Conservation (phyloP, 2,113 vertebrate genomes). For the Campylorhamphus procurvoides region DNA sequence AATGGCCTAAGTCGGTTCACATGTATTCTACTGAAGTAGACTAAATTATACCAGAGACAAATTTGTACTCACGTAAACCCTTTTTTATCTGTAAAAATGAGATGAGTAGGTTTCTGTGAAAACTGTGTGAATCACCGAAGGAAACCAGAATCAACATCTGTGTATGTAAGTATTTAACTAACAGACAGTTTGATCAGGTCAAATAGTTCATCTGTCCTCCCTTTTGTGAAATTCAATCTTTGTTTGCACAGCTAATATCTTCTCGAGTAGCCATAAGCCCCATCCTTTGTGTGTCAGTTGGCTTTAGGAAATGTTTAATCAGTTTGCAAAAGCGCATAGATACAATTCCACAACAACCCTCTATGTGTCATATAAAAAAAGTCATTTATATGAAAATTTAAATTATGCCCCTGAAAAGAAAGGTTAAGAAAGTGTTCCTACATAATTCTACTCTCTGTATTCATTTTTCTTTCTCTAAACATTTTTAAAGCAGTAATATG, state of each 20-base stretch:
- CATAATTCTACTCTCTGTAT: background rate
- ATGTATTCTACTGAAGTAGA: background rate
- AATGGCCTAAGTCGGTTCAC: background rate
- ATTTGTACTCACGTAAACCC: background rate
- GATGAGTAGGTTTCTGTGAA: background rate
- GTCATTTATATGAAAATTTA: background rate
- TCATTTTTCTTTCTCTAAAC: background rate
- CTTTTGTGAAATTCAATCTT: background rate
- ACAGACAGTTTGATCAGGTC: background rate
- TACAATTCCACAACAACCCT: background rate
- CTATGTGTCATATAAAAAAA: background rate
- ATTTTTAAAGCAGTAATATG: background rate
- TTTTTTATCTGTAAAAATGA: background rate
- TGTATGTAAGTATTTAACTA: background rate
- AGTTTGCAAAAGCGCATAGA: background rate
- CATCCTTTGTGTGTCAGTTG: background rate
- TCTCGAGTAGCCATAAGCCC: background rate
- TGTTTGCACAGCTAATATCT: conserved; percentile 18
- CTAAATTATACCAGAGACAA: background rate
- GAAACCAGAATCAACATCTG: background rate
- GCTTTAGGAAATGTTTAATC: conserved; percentile 14
- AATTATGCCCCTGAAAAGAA: background rate
- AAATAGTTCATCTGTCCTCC: background rate
- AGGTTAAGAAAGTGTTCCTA: background rate
- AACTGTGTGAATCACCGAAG: background rate